phyloP scores from a whole-genome alignment of 2,113 vertebrate genomes.

The Lates calcarifer region DNA sequence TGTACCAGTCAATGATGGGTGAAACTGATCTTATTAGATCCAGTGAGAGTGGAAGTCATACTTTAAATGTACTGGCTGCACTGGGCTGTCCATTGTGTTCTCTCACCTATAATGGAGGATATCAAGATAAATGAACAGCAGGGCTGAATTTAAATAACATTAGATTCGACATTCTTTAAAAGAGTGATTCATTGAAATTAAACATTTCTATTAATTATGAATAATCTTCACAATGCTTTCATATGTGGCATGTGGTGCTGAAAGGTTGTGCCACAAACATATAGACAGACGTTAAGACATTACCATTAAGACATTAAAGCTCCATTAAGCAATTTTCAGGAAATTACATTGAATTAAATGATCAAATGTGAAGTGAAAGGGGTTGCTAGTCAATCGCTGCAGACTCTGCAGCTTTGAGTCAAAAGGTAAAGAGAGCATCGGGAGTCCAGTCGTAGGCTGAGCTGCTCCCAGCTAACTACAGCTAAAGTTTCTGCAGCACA shows the following conservation, averaged over 20 bases:
- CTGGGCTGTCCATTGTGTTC: constrained; percentile 41
- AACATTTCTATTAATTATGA: constrained; percentile 65
- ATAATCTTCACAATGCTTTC: background rate
- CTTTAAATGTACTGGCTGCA: constrained; percentile 13
- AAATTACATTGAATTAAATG: background rate
- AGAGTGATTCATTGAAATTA: constrained; percentile 78
- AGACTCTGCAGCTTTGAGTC: too few species aligned
- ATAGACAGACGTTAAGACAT: background rate
- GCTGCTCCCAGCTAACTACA: too few species aligned
- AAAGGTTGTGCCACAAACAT: background rate
- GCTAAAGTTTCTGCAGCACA: too few species aligned
- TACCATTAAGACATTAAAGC: background rate
- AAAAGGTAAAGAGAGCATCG: too few species aligned
- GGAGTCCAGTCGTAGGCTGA: too few species aligned
- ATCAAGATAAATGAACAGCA: constrained; percentile 22
- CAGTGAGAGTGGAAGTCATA: constrained; percentile 35
- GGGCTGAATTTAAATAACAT: background rate
- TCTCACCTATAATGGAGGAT: background rate
- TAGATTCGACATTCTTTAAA: background rate
- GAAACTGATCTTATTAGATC: constrained; percentile 62
- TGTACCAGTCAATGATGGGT: constrained; percentile 60
- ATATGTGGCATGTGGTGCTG: background rate
- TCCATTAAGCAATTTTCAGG: background rate
- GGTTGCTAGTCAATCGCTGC: too few species aligned
- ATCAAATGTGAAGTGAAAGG: background rate